Evolutionary conservation across 1,140 invertebrate species (phyloP), one percentile per base, ranked within the genome.

Genomic region (Trialeurodes vaporariorum): DNA sequence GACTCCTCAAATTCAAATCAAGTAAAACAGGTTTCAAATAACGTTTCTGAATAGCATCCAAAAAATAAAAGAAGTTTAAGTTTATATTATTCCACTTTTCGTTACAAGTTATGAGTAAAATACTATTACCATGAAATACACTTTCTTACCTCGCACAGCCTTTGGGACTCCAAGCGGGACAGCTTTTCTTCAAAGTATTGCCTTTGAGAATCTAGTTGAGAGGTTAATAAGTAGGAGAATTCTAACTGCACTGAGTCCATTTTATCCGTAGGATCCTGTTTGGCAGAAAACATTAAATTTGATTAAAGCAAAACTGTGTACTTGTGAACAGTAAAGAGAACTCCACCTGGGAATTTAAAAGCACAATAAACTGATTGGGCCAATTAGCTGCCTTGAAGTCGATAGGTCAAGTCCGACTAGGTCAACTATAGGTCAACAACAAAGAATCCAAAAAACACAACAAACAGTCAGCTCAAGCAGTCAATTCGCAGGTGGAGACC

Each of bases 161-260:
- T 63, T 26, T 68, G 63, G 58, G 63, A 61, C 63, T 88, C 86
- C 65, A 86, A 81, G 72, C 84, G 78, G 63, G 79, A 79, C 27
- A 97, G 81, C 72, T 85, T 86, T 64, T 94, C 90, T 78, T 98
- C 95, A 79, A 94, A 98, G 79, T 92, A 96, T 61, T 87, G 83
- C 13, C 96, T 81, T 77, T 99, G 97, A 21, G 91, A 89, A 77
- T 98, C 96, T 22, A 99, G 81, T 78, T 99, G 97, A 62, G 91
- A 94, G 11, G 95, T 98, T n/a, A 99, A 80, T 62, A 98, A 82
- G 81, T 98, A 97, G 0, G 95, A 96, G 74, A 98, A 98, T 82
- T 98, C 95, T 67, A 98, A 79, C 76, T 96, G 93, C 61, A 97
- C 86, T 0, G 92, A 89, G 78, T 97, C 93, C 23, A 96, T 82